Evolutionary conservation across 2,113 vertebrate species (phyloP).

Genomic region (Pipra filicauda): DNA sequence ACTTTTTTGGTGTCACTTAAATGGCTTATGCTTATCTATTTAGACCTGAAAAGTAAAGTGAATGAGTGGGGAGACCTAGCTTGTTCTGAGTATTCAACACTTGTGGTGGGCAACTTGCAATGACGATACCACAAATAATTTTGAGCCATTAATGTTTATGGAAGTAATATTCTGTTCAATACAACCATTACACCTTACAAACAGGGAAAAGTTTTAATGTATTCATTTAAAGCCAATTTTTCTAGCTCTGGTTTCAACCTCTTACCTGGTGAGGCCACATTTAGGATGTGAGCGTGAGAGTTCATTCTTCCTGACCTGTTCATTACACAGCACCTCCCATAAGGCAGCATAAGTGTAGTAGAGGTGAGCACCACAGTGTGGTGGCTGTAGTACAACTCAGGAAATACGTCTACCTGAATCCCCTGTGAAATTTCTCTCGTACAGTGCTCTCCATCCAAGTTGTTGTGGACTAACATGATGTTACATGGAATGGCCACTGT

Average conservation of each 20-base stretch:
- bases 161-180: background rate
- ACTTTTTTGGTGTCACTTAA: background rate
- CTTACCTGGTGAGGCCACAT: background rate
- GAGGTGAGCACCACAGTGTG: background rate
- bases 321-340: accelerated
- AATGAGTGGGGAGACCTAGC: background rate
- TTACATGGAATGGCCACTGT: background rate
- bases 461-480: background rate
- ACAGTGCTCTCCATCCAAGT: background rate
- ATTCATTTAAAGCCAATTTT: background rate
- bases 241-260: background rate
- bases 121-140: background rate
- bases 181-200: background rate
- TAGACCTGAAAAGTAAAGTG: background rate
- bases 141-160: background rate
- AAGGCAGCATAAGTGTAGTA: background rate
- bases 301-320: background rate
- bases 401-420: background rate
- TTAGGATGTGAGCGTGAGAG: background rate
- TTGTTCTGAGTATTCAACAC: background rate
- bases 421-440: background rate
- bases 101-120: background rate
- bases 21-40: background rate
- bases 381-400: background rate
- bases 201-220: background rate